Base-by-base conservation (phyloP, 2,888 invertebrate species). In the Tanypteryx hageni region DNA sequence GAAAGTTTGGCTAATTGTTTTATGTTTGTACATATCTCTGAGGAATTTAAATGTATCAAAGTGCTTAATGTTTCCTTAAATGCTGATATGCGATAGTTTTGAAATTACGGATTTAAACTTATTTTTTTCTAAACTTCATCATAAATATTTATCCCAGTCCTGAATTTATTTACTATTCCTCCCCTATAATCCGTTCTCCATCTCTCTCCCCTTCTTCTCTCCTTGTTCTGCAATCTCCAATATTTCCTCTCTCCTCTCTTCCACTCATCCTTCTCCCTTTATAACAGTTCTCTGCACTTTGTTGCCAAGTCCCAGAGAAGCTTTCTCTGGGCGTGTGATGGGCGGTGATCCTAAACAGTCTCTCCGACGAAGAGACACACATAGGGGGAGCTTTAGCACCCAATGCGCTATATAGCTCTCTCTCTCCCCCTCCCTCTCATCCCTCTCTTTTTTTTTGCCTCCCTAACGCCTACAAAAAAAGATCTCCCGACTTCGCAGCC, bases 401-500 rank as follows among this genome's bases (percentile, higher is more conserved):
- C 44, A 44, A 3, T 44, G 44, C 44, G 44, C 44, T 44, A 44
- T 44, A 44, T 44, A 5, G 44, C 44, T 44, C 3, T 44, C 44
- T 5, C 5, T 5, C 1, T 5, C 44, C 44, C 44, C 5, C 44
- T 44, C 5, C 5, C 44, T 5, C 44, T 44, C 44, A n/a, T n/a
- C n/a, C n/a, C n/a, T n/a, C n/a, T n/a, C 22, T 76, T 27, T 76
- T 76, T 76, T 76, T 76, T 22, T 76, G 22, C 44, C 44, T 44
- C 44, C 44, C 44, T 5, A 44, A 76, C 76, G 76, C 11, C 44
- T 44, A 44, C 44, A 13, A 27, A 76, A 76, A 76, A 27, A 76
- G 27, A 76, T 27, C 76, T 27, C 27, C 76, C 27, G 76, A 76
- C 76, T 76, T 76, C 27, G 76, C 76, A 27, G 76, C 76, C 76